Conservation (phyloP, 1,140 invertebrate genomes). For the Drosophila santomea region DNA sequence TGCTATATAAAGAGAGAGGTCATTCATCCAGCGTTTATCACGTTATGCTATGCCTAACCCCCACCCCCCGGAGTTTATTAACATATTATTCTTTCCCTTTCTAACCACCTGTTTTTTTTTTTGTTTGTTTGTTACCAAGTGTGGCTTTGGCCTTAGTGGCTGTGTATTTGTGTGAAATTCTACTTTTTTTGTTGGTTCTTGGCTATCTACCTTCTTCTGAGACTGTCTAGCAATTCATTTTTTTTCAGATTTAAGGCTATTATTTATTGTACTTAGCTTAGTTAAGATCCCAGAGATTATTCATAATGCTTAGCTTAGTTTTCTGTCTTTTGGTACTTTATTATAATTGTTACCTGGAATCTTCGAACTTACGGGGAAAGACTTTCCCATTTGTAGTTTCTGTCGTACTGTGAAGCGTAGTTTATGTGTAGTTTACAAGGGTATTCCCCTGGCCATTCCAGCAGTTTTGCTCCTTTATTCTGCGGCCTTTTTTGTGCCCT, state of each 20-base stretch:
- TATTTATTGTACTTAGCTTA: background rate
- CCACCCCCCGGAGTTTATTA: constrained; percentile 55
- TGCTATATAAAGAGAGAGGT: constrained; percentile 43
- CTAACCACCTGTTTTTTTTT: constrained; percentile 37
- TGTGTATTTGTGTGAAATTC: constrained; percentile 3
- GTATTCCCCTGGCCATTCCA: constrained; percentile 18
- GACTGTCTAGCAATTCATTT: background rate
- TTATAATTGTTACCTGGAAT: background rate
- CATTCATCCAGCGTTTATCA: constrained; percentile 81
- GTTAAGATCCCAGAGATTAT: background rate
- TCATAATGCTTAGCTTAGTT: too few relatives aligned
- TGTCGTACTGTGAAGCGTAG: too few relatives aligned
- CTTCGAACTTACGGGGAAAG: background rate
- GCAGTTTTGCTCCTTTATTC: constrained; percentile 1
- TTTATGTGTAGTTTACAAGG: background rate
- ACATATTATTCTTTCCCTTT: constrained; percentile 64
- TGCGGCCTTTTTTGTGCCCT: constrained; percentile 22
- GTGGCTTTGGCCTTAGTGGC: constrained; percentile 3
- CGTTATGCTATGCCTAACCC: constrained; percentile 52
- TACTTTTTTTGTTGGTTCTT: background rate
- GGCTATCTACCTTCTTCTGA: constrained; percentile 7
- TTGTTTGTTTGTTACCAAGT: constrained; percentile 27
- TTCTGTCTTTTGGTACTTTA: background rate
- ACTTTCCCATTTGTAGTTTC: background rate
- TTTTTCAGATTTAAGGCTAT: constrained; percentile 1